phyloP scores from a whole-genome alignment of 2,888 invertebrate species.

The Catocala nupta region DNA sequence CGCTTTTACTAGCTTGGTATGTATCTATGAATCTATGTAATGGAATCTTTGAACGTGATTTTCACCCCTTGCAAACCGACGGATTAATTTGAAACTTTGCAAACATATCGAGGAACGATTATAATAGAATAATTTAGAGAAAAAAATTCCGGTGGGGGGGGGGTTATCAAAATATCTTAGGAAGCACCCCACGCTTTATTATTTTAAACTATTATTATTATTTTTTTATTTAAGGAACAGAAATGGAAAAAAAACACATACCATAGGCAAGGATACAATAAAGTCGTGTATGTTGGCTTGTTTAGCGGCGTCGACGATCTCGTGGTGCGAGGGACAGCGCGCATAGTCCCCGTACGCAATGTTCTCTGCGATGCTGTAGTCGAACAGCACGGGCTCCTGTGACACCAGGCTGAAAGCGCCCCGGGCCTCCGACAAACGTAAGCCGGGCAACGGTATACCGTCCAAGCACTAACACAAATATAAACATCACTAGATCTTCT shows the following conservation, averaged over 20 bases:
- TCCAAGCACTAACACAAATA: slow-evolving; percentile 30
- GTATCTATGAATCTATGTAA: too few species aligned
- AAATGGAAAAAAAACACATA: slow-evolving; percentile 49
- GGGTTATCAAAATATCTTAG: too few species aligned
- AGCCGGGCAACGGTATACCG: slow-evolving; percentile 25
- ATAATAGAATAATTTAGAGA: too few species aligned
- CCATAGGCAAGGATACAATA: slow-evolving; percentile 90
- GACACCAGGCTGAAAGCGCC: slow-evolving; percentile 70
- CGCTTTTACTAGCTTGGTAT: too few species aligned
- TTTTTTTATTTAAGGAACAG: slow-evolving; percentile 38
- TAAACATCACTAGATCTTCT: too few species aligned
- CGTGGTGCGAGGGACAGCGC: slow-evolving; percentile 87
- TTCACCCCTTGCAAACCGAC: too few species aligned
- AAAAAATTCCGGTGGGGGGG: too few species aligned
- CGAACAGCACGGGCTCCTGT: slow-evolving; percentile 95
- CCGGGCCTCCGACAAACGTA: slow-evolving; percentile 83
- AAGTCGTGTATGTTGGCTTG: slow-evolving; percentile 94
- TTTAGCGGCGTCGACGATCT: slow-evolving; percentile 91
- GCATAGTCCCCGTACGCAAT: slow-evolving; percentile 94
- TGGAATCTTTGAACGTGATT: too few species aligned
- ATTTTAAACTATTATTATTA: too few species aligned
- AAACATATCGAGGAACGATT: too few species aligned
- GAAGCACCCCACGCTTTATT: too few species aligned
- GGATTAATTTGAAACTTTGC: too few species aligned
- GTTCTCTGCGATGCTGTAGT: slow-evolving; percentile 93